Conservation (phyloP, 2,113 vertebrate species). For the Neolamprologus hecqui region DNA sequence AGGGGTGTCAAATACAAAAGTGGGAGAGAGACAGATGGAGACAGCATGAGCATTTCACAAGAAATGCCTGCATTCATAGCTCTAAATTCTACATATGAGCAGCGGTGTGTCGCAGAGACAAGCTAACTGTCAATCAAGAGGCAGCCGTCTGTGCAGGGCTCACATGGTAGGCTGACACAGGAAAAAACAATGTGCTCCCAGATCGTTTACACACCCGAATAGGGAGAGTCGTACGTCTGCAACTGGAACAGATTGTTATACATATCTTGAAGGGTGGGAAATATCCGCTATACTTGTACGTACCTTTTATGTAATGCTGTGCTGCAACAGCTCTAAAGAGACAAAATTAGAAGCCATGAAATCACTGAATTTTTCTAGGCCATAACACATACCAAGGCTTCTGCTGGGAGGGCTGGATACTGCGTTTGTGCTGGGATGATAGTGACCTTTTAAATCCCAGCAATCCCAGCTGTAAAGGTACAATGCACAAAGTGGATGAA, state of each 20-base stretch:
- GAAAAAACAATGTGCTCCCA: conserved; percentile 20
- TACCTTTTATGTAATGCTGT: conserved; percentile 9
- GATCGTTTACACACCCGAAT: conserved; percentile 36
- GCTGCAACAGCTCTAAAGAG: neutral
- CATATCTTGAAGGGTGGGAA: conserved; percentile 51
- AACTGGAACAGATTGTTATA: conserved; percentile 52
- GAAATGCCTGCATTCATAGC: conserved; percentile 28
- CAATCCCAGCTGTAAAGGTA: neutral
- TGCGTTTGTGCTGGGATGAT: neutral
- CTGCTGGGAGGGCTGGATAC: neutral
- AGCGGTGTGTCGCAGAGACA: conserved; percentile 41
- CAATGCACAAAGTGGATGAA: neutral
- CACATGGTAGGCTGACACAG: conserved; percentile 31
- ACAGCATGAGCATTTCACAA: conserved; percentile 16
- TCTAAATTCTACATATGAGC: conserved; percentile 35
- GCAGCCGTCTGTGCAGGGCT: conserved; percentile 33
- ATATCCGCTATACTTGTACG: conserved; percentile 22
- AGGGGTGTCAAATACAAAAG: conserved; percentile 46
- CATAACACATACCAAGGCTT: neutral
- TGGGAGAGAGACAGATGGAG: neutral
- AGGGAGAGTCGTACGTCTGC: conserved; percentile 15
- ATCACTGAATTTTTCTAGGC: neutral
- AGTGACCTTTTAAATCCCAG: neutral
- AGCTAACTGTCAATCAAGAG: conserved; percentile 50
- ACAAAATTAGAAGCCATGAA: neutral